Percentiles rank a stretch among this genome's conserved stretches.
These are phyloP conservation scores for Cyanoramphus novaezelandiae DNA, from an alignment of 2,113 vertebrate species.

Conservation along the genomic window DNA sequence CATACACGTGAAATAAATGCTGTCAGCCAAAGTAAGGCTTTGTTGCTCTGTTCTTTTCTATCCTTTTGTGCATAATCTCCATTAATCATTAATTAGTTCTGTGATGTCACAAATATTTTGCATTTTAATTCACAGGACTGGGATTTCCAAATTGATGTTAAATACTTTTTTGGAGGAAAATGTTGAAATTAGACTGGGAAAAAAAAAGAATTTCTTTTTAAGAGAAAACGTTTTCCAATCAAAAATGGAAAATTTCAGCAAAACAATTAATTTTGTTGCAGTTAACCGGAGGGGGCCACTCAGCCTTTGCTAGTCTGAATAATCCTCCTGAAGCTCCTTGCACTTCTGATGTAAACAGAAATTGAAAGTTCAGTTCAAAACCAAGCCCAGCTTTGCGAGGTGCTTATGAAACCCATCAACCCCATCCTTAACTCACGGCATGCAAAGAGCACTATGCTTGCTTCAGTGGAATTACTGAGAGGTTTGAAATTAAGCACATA, in stretches of 20 bases:
- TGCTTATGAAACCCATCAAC: not conserved
- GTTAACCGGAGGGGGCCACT: not conserved
- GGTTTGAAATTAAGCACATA: not conserved
- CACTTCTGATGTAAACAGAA: not conserved
- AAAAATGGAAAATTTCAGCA: not conserved
- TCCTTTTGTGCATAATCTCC: not conserved
- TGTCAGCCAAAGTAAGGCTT: not conserved
- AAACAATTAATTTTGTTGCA: not conserved
- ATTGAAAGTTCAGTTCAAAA: not conserved
- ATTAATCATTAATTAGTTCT: not conserved
- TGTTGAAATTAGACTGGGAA: not conserved
- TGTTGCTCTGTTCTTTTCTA: not conserved
- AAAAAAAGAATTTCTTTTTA: not conserved
- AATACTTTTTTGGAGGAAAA: not conserved
- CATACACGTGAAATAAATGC: slow-evolving; percentile 18
- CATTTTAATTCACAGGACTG: not conserved
- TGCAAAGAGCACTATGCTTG: not conserved
- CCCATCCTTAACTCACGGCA: not conserved
- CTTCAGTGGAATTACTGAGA: not conserved
- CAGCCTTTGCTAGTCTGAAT: not conserved
- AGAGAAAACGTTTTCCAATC: not conserved
- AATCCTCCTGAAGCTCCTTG: not conserved
- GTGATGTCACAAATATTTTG: not conserved
- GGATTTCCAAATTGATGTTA: not conserved
- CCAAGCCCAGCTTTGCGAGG: not conserved